Base-by-base conservation (phyloP, 2,113 vertebrate genomes). In the Phocoena phocoena region DNA sequence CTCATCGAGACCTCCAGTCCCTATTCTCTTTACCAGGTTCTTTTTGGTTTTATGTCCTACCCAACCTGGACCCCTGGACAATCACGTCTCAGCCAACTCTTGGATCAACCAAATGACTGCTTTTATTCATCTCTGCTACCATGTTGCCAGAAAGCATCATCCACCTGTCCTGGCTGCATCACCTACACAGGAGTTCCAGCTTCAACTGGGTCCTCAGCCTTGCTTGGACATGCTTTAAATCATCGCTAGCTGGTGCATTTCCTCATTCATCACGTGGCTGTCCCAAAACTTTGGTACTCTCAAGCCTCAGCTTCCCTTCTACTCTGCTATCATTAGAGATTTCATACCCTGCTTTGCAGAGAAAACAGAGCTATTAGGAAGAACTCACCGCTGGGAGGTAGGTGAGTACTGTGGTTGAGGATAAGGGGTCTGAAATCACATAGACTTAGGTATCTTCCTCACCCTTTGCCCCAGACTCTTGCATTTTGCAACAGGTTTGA, bases 101-200 rank as follows among this genome's bases (percentile, higher is more conserved):
- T 53, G 14, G 50, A 55, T 60, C 36, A 62, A 20, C 17, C 67
- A 58, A 41, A 23, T 58, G 67, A 63, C 15, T 65, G 18, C 31
- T 70, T 50, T 58, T 12, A 33, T 31, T 47, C n/a, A 23, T 1
- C 55, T 81, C 60, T 38, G 73, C 26, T 25, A 14, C 77, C 36
- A 0, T 5, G 9, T 21, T 28, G 36, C 77, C 2, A 2, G 15
- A 21, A 3, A 84, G 25, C 11, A 21, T 25, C 5, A 9, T 28
- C 5, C 38, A 50, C 7, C 28, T 50, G 14, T 15, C 17, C 28
- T 31, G 36, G 38, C 12, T 33, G 36, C 8, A 15, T 28, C 41
- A 10, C 41, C 87, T 21, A 12, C 18, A 2, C 0, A 44, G 15
- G 38, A 28, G 15, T 17, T 62, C 63, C 23, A 26, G 31, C 41